Base-by-base conservation (phyloP, 2,888 invertebrate genomes). In the Nycteola revayana region DNA sequence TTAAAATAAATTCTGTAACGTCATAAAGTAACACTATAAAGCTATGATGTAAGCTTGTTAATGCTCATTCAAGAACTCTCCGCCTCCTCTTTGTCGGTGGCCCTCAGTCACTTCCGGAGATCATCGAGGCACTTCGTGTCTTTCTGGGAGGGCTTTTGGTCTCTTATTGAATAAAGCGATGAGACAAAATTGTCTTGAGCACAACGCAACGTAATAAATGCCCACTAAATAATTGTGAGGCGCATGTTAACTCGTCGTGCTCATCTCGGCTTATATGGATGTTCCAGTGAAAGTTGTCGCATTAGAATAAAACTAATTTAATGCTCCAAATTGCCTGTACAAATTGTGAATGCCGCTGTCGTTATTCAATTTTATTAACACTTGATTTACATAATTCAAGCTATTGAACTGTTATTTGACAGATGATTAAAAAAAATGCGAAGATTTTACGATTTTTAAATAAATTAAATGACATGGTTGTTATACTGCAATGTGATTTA, bases 101-200 rank as follows among this genome's bases (percentile, higher is more conserved):
- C 30, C 22, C 51, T 62, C 63, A 51, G 40, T 25, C 45, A 69
- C 64, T 67, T 69, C 69, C 69, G 72, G 65, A 66, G 37, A 38
- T 14, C 3, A 14, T 14, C 14, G 14, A 3, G 14, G 14, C 2
- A 36, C 44, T 56, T 54, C 51, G 47, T 51, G 50, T 53, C 70
- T 51, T 54, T 66, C 54, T 75, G 76, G 75, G 80, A 72, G 75
- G 75, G 68, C 14, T 14, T 5, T 14, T 14, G 14, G 14, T 5
- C 74, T 59, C 49, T 60, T 56, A 65, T 63, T 67, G 69, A 73
- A 63, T 72, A 66, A 73, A 71, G 66, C 53, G 69, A 71, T 67
- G 74, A 68, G 68, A 73, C 74, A 64, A 73, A 75, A 73, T 73
- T 66, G 70, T 71, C 68, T 65, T 63, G 64, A 68, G 72, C 67